Evolutionary conservation across 1,140 invertebrate species (phyloP).

Genomic region (Galendromus occidentalis): DNA sequence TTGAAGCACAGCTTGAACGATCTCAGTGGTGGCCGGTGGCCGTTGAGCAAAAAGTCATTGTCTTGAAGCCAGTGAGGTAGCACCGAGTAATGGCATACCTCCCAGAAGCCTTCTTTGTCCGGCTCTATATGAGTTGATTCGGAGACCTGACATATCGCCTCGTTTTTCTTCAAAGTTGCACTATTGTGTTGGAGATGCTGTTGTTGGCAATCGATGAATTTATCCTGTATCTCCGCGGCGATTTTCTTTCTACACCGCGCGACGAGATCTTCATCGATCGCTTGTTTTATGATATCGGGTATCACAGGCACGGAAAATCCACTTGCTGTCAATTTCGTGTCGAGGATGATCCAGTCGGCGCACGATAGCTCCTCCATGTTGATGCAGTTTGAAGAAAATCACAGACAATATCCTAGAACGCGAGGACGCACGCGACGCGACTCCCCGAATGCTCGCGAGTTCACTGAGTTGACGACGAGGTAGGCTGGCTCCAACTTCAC

Average conservation of each 20-base stretch:
- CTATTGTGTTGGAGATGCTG: not conserved
- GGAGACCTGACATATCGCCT: not conserved
- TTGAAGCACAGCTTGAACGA: constrained; percentile 35
- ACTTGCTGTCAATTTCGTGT: too few relatives aligned
- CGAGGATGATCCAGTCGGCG: too few relatives aligned
- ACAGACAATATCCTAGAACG: too few relatives aligned
- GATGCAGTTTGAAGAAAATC: too few relatives aligned
- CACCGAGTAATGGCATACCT: not conserved
- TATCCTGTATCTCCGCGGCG: not conserved
- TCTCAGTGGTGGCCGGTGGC: constrained; percentile 34
- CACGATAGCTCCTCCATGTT: too few relatives aligned
- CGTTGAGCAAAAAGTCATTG: constrained; percentile 34
- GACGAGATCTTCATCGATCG: not conserved
- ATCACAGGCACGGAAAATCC: not conserved
- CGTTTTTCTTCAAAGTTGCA: not conserved
- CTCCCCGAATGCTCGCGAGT: too few relatives aligned
- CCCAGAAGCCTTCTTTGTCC: too few relatives aligned
- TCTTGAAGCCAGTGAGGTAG: constrained; percentile 36
- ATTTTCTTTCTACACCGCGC: not conserved
- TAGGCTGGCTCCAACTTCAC: too few relatives aligned
- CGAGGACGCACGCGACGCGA: too few relatives aligned
- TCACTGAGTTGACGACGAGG: too few relatives aligned
- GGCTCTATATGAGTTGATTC: too few relatives aligned
- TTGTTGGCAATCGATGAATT: not conserved
- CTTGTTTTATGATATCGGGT: not conserved